A percentile compares a stretch with the other conserved stretches of the same genome.
These are phyloP conservation scores for Cacatua alba DNA, from an alignment of 2,113 vertebrate species.

Conservation along the genomic window DNA sequence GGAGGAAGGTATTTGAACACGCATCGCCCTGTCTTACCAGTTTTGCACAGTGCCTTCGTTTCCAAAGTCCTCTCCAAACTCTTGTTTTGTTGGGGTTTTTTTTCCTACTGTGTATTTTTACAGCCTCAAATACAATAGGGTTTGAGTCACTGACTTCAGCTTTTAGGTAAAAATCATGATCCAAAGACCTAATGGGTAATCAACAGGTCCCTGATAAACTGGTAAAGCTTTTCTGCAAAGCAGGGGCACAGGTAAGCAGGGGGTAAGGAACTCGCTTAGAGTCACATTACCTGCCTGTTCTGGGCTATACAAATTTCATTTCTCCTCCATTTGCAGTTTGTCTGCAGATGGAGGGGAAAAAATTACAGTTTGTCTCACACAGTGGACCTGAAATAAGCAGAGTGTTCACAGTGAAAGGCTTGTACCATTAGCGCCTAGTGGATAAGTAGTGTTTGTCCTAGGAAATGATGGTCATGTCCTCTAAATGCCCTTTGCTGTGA, in stretches of 20 bases:
- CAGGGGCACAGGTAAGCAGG: neutral
- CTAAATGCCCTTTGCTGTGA: constrained; percentile 1
- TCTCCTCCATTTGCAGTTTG: neutral
- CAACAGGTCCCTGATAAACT: neutral
- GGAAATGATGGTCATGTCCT: neutral
- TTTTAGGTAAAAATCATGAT: neutral
- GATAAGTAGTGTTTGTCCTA: neutral
- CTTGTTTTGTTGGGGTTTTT: neutral
- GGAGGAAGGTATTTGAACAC: neutral
- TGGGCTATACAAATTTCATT: neutral
- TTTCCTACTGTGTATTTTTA: neutral
- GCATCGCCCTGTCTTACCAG: neutral
- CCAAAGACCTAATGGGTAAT: neutral
- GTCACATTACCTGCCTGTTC: neutral
- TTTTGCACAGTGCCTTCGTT: neutral
- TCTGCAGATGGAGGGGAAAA: neutral
- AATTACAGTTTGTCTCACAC: neutral
- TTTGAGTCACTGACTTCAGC: neutral
- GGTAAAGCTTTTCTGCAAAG: neutral
- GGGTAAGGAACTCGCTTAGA: neutral
- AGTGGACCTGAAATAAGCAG: neutral
- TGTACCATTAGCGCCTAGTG: neutral
- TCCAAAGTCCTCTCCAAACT: neutral
- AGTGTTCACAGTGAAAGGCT: neutral
- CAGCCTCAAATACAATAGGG: neutral